Evolutionary conservation across 30 jellyfish, hydroid and myxozoan genomes (phyloP).

Genomic region (Aurelia aurita): DNA sequence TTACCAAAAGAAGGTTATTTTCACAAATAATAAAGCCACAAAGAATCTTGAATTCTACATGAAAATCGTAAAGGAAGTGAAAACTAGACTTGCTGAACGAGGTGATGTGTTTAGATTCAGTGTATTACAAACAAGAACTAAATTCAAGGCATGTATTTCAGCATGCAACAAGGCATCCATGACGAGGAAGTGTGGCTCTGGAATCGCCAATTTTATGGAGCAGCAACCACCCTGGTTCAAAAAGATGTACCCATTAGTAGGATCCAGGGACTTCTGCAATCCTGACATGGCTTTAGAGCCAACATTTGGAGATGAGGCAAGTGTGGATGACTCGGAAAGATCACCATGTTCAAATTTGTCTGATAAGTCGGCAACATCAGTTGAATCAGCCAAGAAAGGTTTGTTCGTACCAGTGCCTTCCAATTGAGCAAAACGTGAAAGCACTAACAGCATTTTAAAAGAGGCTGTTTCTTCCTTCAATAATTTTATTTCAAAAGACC

Average conservation of each 20-base stretch:
- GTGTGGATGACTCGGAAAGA: background rate
- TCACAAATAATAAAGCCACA: conserved; percentile 24
- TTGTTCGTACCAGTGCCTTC: conserved; percentile 26
- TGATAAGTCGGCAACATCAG: too few relatives aligned
- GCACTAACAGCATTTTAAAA: conserved; percentile 7
- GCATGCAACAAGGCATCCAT: conserved; percentile 44
- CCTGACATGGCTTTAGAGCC: conserved; percentile 4
- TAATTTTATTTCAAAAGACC: conserved; percentile 20
- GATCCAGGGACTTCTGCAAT: conserved; percentile 11
- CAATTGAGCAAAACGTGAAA: conserved; percentile 18
- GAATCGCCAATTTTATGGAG: conserved; percentile 9
- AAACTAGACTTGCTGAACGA: conserved; percentile 23
- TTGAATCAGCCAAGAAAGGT: background rate
- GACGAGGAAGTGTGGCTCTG: conserved; percentile 8
- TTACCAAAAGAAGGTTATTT: background rate
- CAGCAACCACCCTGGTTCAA: conserved; percentile 20
- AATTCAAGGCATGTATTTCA: conserved; percentile 34
- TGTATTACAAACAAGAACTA: conserved; percentile 5
- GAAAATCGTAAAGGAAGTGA: conserved; percentile 7
- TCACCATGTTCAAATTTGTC: background rate
- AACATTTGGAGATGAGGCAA: background rate
- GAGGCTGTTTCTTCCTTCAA: conserved; percentile 26
- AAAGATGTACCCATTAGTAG: conserved; percentile 11
- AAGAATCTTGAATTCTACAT: conserved; percentile 14
- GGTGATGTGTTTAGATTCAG: background rate